Evolutionary conservation across 1,140 invertebrate genomes (phyloP), one percentile per base, ranked within the genome.

Genomic region (Drosophila busckii): DNA sequence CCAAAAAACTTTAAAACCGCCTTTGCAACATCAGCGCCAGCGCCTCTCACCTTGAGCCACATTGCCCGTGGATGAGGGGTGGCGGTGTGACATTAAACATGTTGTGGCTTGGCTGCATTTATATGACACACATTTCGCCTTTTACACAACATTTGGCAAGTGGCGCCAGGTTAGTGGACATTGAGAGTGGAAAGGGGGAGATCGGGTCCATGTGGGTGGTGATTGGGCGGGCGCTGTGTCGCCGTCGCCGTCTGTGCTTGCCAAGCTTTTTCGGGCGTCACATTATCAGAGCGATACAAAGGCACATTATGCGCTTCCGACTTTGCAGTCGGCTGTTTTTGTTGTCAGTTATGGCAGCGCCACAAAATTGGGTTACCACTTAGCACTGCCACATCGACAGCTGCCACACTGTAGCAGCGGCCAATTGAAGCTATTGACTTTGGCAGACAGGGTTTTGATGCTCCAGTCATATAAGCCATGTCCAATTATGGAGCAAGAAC

Each of bases 131-230:
- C 65, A 75, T 82, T 75, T 56, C 16, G 59, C 52, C 61, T 63
- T 82, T 82, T 82, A 83, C 76, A 82, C 75, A 82, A 82, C 65
- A 82, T 83, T 82, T 82, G 75, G 75, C 75, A 82, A 62, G 25
- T 37, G 63, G 53, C 53, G 63, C 49, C 73, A 63, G 46, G 34
- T 29, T 22, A 17, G 42, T 4, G 19, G 41, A 26, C 15, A 41
- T 6, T 8, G 20, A 10, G 23, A 28, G 26, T 7, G 23, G 4
- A 8, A 15, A 1, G 26, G 40, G 9, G n/a, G n/a, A 12, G 12
- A 20, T 15, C 15, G 22, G 41, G 32, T 20, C 20, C 32, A n/a
- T n/a, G n/a, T n/a, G 31, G 31, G 19, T 6, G 10, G 13, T 10
- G 29, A 32, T 12, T 44, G 40, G 54, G 44, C 37, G 32, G 55